Evolutionary conservation across 2,888 invertebrate species (phyloP), one percentile per base, ranked within the genome.

Genomic region (Philereme vetulata): DNA sequence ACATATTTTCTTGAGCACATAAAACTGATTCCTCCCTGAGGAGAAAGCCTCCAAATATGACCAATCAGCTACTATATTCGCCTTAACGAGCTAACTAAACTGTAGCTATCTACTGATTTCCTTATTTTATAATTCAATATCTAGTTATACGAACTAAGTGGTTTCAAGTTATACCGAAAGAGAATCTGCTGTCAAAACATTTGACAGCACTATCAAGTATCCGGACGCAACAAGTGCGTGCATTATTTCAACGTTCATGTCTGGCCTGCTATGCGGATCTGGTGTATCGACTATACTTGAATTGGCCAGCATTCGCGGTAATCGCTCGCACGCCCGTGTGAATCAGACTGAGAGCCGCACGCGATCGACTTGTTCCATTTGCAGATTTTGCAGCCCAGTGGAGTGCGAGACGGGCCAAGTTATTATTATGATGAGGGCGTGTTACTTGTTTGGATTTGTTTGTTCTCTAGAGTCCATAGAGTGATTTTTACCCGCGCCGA

Each of bases 311-410:
- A 49, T 61, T 60, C 55, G 63, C 48, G 45, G 65, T 65, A 69
- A 69, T 63, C 69, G 69, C 65, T 70, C 74, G 64, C 62, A 58
- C 59, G 63, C 61, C 59, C 81, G 83, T 88, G 89, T 85, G 88
- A 90, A 90, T 84, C 80, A 85, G 90, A 89, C 76, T 90, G 86
- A 85, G 85, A 84, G 85, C 81, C 52, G 71, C 82, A 84, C 82
- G 84, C 80, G 70, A 81, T 74, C 66, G 57, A 65, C 57, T 67
- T 70, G 66, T 65, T 69, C 70, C 65, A 62, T 71, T 72, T 64
- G 64, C 60, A 53, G 65, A 51, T 53, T 71, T 72, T 64, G 64
- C 60, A 53, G 65, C 53, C 55, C 58, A 51, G 48, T 49, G 46
- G 63, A 53, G 56, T 62, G 49, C 40, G 51, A 48, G 44, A 38